Base-by-base conservation (phyloP, 1,140 invertebrate species). In the Lasioglossum baleicum region DNA sequence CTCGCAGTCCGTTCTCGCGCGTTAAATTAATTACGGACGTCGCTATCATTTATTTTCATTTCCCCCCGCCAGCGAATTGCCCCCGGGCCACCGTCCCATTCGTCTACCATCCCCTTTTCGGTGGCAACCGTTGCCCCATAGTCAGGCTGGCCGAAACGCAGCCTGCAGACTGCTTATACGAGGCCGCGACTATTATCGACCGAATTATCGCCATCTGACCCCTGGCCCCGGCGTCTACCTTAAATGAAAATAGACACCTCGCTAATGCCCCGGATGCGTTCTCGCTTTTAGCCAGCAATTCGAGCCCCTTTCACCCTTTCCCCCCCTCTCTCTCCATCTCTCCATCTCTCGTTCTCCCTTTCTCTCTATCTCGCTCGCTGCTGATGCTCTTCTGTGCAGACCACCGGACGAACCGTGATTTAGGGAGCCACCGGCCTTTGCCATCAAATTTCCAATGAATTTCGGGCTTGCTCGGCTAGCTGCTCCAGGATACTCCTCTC, bases 1-100 rank as follows among this genome's bases (percentile, higher is more conserved):
- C 81, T 85, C 72, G 87, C 83, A 83, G 81, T 88, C 79, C 76
- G 88, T 90, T 91, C 81, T 90, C 87, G 86, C 90, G 87, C 89
- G 90, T 90, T 92, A 91, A 92, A 91, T 92, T 92, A 92, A 92
- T 92, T 92, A 91, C 88, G 83, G 87, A 78, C 80, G 73, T 78
- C 87, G 90, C 90, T 90, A 91, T 92, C 90, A 90, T 91, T 91
- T 91, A 92, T 92, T 92, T 91, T 92, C 90, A 91, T 92, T 92
- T 91, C 87, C 84, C 89, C 84, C 85, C 87, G 35, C 35, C 83
- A 85, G 89, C 89, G 87, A 87, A 88, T 84, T 75, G 56, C 58
- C 83, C 84, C 82, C 35, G 35, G 44, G 17, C 60, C 63, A 26
- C 13, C 60, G 8, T 10, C 42, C 58, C 8, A 3, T 10, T 10